Base-by-base conservation (phyloP, 1,140 invertebrate species). In the Nasonia vitripennis region DNA sequence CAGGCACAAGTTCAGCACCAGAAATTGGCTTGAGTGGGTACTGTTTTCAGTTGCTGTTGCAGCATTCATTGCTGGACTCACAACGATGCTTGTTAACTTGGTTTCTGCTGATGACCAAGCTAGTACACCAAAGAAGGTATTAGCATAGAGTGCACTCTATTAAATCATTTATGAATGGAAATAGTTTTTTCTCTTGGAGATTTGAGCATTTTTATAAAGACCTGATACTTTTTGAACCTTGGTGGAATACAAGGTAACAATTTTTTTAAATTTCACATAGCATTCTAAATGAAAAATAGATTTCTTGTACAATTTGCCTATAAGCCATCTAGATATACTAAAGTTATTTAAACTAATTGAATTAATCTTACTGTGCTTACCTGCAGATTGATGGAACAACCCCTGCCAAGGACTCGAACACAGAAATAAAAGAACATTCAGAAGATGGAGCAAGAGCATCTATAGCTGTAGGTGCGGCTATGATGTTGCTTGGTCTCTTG, bases 1-100 rank as follows among this genome's bases (percentile, higher is more conserved):
- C n/a, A 90, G 93, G 48, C 91, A 93, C 71, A 93, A 93, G 86
- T 89, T 93, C 37, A 93, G 90, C 79, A 91, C 91, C 0, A 92
- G 91, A 73, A 92, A 91, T 82, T 93, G 92, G 92, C 86, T 93
- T 3, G 92, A 93, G 82, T 93, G 91, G 92, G 89, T 92, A 31
- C 85, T 93, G 74, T 77, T 93, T 9, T 91, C 92, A 6, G 91
- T 92, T 17, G 91, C 91, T 23, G 77, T 93, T 7, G 92, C 90
- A 77, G 89, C 91, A 68, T 90, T 92, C 77, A 87, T 92, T 45
- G 91, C 90, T 78, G 93, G 92, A 17, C 81, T 93, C 2, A 90
- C 91, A 2, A 92, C 89, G n/a, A 91, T 92, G 88, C 70, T 93
- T 10, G 90, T 92, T 41, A 91, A 90, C 86, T 86, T 93, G 86